Evolutionary conservation across 2,113 vertebrate species (phyloP), one percentile per base, ranked within the genome.

Genomic region (Myiopsitta monachus): DNA sequence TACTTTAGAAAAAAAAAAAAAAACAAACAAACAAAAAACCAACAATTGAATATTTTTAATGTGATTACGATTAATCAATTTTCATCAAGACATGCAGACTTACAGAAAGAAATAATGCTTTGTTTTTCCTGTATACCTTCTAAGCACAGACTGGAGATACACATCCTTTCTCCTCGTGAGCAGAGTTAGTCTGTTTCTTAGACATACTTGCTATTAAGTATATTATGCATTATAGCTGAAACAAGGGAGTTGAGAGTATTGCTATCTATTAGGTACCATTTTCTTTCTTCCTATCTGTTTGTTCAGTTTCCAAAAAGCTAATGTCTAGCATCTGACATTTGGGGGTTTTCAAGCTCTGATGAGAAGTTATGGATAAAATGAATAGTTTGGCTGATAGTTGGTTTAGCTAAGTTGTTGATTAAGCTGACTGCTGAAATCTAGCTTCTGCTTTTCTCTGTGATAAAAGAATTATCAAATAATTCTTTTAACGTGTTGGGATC

Each of bases 151-250:
- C 98, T 98, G 52, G 98, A 97, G 18, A 98, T 80, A 72, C 88
- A 98, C 11, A 95, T 96, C 2, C 98, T 98, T 96, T 98, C 97
- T 95, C 96, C 49, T 97, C 87, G 97, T 97, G 9, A 98, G 97
- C 44, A 98, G 98, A 89, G 96, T 98, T 89, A 98, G 83, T 98
- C 98, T 92, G 98, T 98, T 99, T 98, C 90, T 98, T 98, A 63
- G 98, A 98, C 38, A 96, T 97, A 18, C 97, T 98, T 14, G 92
- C 96, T 1, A 96, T 98, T 67, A 98, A 95, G 77, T 98, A 92
- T 94, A 98, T 98, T 97, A 94, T 97, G 97, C 97, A 97, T 98
- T 96, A 98, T 96, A 52, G 98, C 98, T 98, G 73, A 80, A 95
- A 88, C 39, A 87, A 61, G 4, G n/a, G 33, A 67, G 19, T 39